Conservation (phyloP, 2,113 vertebrate genomes). For the Asarcornis scutulata region DNA sequence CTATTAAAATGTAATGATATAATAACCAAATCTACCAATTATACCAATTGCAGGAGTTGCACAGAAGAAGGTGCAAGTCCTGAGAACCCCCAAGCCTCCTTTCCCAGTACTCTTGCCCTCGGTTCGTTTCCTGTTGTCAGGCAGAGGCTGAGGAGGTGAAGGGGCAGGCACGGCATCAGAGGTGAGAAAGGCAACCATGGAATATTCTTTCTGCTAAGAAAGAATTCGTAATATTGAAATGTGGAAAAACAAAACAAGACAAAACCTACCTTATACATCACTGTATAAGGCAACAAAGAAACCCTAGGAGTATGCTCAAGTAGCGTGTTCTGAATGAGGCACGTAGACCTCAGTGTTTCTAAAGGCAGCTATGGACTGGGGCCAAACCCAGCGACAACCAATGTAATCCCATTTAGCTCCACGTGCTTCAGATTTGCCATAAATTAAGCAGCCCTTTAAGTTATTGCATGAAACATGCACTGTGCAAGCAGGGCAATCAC, state of each 20-base stretch:
- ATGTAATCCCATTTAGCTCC: background rate
- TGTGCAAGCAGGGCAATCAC: background rate
- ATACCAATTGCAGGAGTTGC: background rate
- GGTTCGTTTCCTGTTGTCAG: accelerated
- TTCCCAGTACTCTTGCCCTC: accelerated
- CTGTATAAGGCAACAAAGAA: background rate
- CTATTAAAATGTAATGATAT: too few relatives aligned
- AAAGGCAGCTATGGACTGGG: background rate
- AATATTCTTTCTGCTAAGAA: background rate
- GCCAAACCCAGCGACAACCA: background rate
- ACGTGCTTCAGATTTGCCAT: background rate
- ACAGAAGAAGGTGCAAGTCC: background rate
- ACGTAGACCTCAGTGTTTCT: background rate
- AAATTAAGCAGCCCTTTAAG: background rate
- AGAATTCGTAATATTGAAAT: background rate
- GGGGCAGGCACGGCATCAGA: background rate
- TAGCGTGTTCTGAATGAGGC: background rate
- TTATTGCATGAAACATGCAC: background rate
- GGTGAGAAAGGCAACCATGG: accelerated
- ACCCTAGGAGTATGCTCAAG: background rate
- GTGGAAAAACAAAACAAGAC: background rate
- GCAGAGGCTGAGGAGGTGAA: background rate
- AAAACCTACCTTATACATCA: background rate
- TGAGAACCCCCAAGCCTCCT: background rate
- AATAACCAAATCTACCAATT: background rate